Conservation (phyloP, 2,113 vertebrate genomes). For the Murina feae region DNA sequence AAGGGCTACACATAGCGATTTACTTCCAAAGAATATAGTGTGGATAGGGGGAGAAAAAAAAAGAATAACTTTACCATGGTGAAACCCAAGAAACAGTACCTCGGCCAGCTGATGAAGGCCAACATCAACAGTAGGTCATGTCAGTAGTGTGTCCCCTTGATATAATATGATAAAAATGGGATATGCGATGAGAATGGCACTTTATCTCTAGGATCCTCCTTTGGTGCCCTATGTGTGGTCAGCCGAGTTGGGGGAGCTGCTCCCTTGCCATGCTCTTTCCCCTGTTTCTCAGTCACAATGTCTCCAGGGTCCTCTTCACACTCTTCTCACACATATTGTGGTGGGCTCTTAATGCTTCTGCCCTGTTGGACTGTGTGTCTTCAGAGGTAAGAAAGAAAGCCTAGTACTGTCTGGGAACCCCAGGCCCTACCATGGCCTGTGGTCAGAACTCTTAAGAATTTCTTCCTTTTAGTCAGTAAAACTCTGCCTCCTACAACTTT, state of each 20-base stretch:
- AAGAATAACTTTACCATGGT: neutral
- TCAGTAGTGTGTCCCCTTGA: neutral
- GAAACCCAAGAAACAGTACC: neutral
- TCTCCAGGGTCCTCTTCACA: neutral
- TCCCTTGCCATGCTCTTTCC: neutral
- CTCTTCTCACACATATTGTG: neutral
- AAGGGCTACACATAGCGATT: neutral
- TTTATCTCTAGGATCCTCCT: neutral
- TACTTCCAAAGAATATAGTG: neutral
- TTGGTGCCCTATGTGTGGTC: neutral
- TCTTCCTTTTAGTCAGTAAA: constrained; percentile 19
- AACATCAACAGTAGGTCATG: neutral
- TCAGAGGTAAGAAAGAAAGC: neutral
- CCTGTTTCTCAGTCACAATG: neutral
- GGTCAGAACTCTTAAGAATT: neutral
- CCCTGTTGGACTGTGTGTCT: too few species aligned
- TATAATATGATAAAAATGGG: neutral
- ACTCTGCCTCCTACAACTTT: neutral
- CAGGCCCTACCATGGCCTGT: too few species aligned
- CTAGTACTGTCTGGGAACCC: neutral
- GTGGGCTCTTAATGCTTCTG: neutral
- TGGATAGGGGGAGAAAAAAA: neutral
- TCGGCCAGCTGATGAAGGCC: neutral
- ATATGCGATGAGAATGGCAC: neutral
- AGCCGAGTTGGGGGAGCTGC: neutral